phyloP scores from a whole-genome alignment of 1,140 invertebrate species.

The Heliothis subflexa region DNA sequence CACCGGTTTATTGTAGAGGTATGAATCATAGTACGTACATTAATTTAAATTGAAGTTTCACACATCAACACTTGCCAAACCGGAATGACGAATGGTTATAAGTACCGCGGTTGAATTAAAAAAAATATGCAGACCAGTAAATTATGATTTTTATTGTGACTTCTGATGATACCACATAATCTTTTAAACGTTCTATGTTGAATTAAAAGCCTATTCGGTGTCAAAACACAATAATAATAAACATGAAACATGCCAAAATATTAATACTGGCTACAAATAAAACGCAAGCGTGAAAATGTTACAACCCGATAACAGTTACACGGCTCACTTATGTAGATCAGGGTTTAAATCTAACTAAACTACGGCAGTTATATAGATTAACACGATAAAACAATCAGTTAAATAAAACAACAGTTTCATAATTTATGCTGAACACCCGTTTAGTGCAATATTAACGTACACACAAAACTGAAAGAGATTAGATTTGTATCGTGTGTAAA shows the following conservation, averaged over 20 bases:
- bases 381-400: constrained; percentile 49
- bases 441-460: constrained; percentile 52
- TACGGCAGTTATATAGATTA: constrained; percentile 45
- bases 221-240: neutral
- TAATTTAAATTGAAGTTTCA: constrained; percentile 46
- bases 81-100: constrained; percentile 37
- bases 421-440: constrained; percentile 48
- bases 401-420: constrained; percentile 49
- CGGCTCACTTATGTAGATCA: constrained; percentile 33
- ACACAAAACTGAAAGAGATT: constrained; percentile 59
- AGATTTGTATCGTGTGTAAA: constrained; percentile 70
- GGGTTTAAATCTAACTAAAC: constrained; percentile 39
- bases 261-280: constrained; percentile 14
- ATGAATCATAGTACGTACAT: constrained; percentile 42
- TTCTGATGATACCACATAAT: constrained; percentile 1
- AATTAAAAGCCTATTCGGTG: constrained; percentile 11
- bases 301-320: constrained; percentile 23
- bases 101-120: neutral
- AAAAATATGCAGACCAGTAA: neutral
- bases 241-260: constrained; percentile 5
- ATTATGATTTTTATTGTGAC: neutral
- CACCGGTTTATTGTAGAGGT: constrained; percentile 23
- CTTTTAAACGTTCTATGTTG: neutral
- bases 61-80: constrained; percentile 42
- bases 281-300: constrained; percentile 32